Conservation (phyloP, 2,888 invertebrate genomes). For the Stenoptilia bipunctidactyla region DNA sequence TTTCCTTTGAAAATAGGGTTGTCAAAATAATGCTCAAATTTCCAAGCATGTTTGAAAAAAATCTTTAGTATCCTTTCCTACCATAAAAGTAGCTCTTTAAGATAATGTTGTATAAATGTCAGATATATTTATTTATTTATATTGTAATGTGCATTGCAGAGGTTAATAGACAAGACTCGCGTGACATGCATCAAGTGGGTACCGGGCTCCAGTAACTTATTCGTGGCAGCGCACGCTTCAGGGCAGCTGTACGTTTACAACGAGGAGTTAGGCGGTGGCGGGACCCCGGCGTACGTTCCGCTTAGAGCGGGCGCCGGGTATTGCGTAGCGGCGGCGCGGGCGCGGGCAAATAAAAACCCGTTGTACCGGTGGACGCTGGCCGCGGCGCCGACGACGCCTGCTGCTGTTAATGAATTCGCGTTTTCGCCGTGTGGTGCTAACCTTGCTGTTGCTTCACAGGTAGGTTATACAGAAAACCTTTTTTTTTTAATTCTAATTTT, state of each 20-base stretch:
- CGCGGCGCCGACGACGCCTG: constrained; percentile 69
- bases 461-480: too few species aligned
- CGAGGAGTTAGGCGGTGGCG: constrained; percentile 87
- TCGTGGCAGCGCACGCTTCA: constrained; percentile 94
- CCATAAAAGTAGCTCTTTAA: too few species aligned
- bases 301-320: constrained; percentile 96
- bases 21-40: too few species aligned
- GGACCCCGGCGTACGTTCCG: constrained; percentile 93
- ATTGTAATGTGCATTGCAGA: constrained; percentile 61
- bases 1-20: too few species aligned
- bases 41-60: too few species aligned
- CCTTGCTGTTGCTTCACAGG: constrained; percentile 88
- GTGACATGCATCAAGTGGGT: constrained; percentile 99
- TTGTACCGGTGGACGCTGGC: constrained; percentile 87
- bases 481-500: too few species aligned
- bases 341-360: constrained; percentile 96
- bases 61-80: too few species aligned
- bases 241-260: constrained; percentile 98
- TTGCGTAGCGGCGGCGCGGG: constrained; percentile 94
- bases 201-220: constrained; percentile 93
- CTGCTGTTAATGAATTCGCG: constrained; percentile 94
- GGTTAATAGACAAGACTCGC: constrained; percentile 92
- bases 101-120: background rate
- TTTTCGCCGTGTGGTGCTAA: constrained; percentile 96
- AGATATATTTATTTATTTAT: too few species aligned